phyloP scores from a whole-genome alignment of 1,140 invertebrate species.

The Plectus sambesii region DNA sequence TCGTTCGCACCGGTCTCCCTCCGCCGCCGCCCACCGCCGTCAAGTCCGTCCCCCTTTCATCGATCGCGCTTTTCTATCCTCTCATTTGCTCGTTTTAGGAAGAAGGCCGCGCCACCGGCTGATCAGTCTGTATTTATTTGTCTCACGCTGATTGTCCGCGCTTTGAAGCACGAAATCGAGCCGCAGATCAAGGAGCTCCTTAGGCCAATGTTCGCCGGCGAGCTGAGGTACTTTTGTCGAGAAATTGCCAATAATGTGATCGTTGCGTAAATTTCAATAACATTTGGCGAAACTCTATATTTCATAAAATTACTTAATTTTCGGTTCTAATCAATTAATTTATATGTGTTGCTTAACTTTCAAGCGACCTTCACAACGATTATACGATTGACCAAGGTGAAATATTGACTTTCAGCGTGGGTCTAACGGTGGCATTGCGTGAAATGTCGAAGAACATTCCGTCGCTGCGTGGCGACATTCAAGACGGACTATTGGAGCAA shows the following conservation, averaged over 20 bases:
- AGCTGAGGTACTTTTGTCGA: conserved; percentile 51
- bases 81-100: conserved; percentile 42
- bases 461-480: conserved; percentile 71
- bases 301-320: conserved; percentile 1
- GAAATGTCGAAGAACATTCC: conserved; percentile 77
- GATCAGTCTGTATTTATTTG: conserved; percentile 85
- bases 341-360: too few species aligned
- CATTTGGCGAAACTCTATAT: background rate
- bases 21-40: conserved; percentile 2
- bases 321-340: conserved; percentile 1
- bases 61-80: conserved; percentile 7
- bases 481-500: conserved; percentile 75
- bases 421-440: conserved; percentile 73
- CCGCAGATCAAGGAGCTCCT: conserved; percentile 69
- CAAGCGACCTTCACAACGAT: conserved; percentile 66
- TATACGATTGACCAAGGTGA: conserved; percentile 77
- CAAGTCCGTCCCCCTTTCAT: background rate
- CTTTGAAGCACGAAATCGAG: conserved; percentile 62
- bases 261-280: too few species aligned
- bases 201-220: conserved; percentile 79
- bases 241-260: background rate
- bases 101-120: conserved; percentile 53
- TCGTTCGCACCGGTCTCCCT: conserved; percentile 63
- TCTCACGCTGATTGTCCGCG: conserved; percentile 74
- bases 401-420: conserved; percentile 59